A percentile compares a stretch with the other conserved stretches of the same genome.
phyloP scores from a whole-genome alignment of 2,797 vertebrate genomes.

The Melanotaenia trifasciata region DNA sequence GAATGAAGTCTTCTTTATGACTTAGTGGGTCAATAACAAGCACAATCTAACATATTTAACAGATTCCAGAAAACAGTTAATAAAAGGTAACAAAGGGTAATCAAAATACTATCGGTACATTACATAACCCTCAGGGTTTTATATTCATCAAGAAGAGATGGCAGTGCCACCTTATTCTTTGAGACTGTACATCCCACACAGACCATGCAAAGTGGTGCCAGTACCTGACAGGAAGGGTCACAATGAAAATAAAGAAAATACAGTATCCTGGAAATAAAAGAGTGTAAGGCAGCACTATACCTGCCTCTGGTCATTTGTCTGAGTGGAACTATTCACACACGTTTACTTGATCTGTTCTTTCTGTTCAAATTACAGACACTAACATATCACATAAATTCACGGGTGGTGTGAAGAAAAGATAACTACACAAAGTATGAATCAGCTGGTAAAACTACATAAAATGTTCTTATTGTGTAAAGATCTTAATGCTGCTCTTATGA shows the following conservation, averaged over 20 bases:
- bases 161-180: slow-evolving; percentile 7
- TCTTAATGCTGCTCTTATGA: too few relatives aligned
- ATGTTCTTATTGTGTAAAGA: too few relatives aligned
- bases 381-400: not conserved
- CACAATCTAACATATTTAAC: not conserved
- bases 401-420: not conserved
- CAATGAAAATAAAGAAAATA: slow-evolving; percentile 14
- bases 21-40: not conserved
- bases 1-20: not conserved
- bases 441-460: not conserved
- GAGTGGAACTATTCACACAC: slow-evolving; percentile 6
- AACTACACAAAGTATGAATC: not conserved
- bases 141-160: slow-evolving; percentile 12
- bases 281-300: not conserved
- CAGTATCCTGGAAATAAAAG: slow-evolving; percentile 31
- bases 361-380: not conserved
- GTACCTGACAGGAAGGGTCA: not conserved
- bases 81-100: too few relatives aligned
- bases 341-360: not conserved
- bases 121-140: slow-evolving; percentile 31
- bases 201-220: not conserved
- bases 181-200: not conserved
- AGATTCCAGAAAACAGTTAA: not conserved
- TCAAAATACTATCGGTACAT: not conserved
- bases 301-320: slow-evolving; percentile 38